A percentile compares a stretch with the other conserved stretches of the same genome.
These are phyloP conservation scores for Heliconius hewitsoni DNA, from an alignment of 1,140 invertebrate genomes.

Conservation along the genomic window DNA sequence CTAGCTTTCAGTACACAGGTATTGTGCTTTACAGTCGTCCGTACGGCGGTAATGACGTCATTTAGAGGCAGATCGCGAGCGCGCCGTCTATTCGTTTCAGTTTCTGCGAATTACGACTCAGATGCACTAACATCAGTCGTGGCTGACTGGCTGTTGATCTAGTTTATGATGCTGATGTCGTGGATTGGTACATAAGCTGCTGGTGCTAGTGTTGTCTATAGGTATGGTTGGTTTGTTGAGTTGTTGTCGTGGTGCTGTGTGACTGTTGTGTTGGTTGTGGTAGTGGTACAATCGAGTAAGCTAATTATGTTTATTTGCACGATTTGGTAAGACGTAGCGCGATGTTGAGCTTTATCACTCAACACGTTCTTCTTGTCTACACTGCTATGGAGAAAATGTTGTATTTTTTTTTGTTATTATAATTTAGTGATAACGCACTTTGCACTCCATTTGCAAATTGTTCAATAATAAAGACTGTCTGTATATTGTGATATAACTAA, in stretches of 20 bases:
- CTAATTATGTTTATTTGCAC: too few species aligned
- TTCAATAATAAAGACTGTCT: too few species aligned
- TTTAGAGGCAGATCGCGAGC: slow-evolving; percentile 18
- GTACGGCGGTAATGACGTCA: slow-evolving; percentile 16
- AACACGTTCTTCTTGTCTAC: too few species aligned
- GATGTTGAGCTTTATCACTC: too few species aligned
- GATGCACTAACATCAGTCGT: background rate
- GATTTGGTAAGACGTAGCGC: too few species aligned
- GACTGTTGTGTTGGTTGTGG: background rate
- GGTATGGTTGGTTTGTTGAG: too few species aligned
- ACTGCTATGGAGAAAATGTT: too few species aligned
- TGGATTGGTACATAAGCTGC: background rate
- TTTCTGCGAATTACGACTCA: slow-evolving; percentile 16
- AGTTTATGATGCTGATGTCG: background rate
- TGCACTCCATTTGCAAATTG: too few species aligned
- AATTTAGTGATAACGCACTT: too few species aligned
- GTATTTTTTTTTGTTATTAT: too few species aligned
- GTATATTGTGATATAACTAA: too few species aligned
- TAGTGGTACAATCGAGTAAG: too few species aligned
- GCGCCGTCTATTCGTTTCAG: slow-evolving; percentile 17
- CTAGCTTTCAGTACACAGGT: slow-evolving; percentile 10
- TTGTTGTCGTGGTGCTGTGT: background rate
- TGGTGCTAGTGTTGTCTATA: background rate
- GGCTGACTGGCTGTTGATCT: slow-evolving; percentile 1
- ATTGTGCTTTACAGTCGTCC: slow-evolving; percentile 9